Evolutionary conservation across 2,113 vertebrate genomes (phyloP), one percentile per base, ranked within the genome.

Genomic region (Triplophysa rosa): DNA sequence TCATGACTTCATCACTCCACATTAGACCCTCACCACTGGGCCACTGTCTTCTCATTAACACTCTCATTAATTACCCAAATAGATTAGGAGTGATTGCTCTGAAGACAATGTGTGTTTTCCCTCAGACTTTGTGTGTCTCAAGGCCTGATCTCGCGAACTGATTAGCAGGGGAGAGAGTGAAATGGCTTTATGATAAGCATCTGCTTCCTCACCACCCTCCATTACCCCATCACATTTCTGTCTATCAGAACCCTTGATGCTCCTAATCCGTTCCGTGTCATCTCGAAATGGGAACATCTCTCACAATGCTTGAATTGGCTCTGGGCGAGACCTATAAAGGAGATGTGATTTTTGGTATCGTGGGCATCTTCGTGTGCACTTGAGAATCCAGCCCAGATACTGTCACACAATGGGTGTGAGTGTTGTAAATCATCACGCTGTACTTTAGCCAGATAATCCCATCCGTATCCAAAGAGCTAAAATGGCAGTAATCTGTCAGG

Each of bases 31-130:
- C 78, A 80, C 52, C 62, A 56, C 72, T 77, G 67, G 81, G 45
- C 63, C 64, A 24, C 49, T 21, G 52, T n/a, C 77, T 77, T 45
- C 83, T 85, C 71, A 65, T 87, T 87, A 87, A 81, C 68, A 58
- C 64, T 47, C 71, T 58, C 23, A 78, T 82, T 85, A 83, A 87
- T 85, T 84, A 87, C 68, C 63, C 59, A 75, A 67, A 78, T 81
- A 70, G 77, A 84, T 83, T 73, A 83, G 40, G 33, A 80, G 66
- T 77, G 77, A 80, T 85, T 85, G 63, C 81, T 58, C 47, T 72
- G 61, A 59, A 80, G 67, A 70, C 24, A 69, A 67, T 77, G 54
- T 73, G 61, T 78, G 61, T 45, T 67, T 26, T 56, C 52, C 59
- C 65, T 33, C 24, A 72, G 69, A 82, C 64, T 70, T 37, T 66